These are phyloP conservation scores for Kryphioiulus occultus DNA, from an alignment of 2,888 invertebrate genomes.

Conservation along the genomic window DNA sequence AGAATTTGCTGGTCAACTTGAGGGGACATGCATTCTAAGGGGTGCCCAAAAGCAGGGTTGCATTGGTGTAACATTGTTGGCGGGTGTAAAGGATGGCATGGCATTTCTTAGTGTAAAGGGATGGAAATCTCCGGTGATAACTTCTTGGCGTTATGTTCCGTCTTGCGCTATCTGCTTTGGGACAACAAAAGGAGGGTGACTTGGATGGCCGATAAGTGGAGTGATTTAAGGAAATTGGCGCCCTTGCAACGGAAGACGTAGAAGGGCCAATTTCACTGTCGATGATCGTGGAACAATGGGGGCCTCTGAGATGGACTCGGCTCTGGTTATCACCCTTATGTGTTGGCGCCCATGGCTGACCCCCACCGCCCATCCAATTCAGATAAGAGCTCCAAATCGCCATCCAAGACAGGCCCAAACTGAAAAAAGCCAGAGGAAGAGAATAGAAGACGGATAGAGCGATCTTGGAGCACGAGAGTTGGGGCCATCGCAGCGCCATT, in stretches of 20 bases:
- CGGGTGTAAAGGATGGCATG: background rate
- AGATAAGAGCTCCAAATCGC: background rate
- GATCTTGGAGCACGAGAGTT: background rate
- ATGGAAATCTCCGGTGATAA: constrained; percentile 48
- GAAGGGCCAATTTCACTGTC: constrained; percentile 48
- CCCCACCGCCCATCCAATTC: constrained; percentile 19
- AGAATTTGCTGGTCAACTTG: background rate
- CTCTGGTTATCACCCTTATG: background rate
- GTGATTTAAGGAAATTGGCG: constrained; percentile 50
- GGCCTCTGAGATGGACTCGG: constrained; percentile 29
- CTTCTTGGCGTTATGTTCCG: constrained; percentile 45
- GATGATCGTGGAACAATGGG: constrained; percentile 47
- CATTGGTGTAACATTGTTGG: background rate
- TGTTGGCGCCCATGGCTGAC: background rate
- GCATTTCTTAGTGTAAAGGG: constrained; percentile 21
- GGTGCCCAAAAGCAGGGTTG: background rate
- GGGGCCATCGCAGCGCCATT: background rate
- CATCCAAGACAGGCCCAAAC: background rate
- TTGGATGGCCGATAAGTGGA: constrained; percentile 49
- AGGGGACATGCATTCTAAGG: background rate
- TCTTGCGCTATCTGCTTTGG: constrained; percentile 25
- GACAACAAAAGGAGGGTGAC: constrained; percentile 32
- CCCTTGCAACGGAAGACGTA: constrained; percentile 42
- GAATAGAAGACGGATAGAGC: constrained; percentile 9
- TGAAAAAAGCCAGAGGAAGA: constrained; percentile 11